phyloP scores from a whole-genome alignment of 1,140 invertebrate genomes.

The Trichoplusia ni region DNA sequence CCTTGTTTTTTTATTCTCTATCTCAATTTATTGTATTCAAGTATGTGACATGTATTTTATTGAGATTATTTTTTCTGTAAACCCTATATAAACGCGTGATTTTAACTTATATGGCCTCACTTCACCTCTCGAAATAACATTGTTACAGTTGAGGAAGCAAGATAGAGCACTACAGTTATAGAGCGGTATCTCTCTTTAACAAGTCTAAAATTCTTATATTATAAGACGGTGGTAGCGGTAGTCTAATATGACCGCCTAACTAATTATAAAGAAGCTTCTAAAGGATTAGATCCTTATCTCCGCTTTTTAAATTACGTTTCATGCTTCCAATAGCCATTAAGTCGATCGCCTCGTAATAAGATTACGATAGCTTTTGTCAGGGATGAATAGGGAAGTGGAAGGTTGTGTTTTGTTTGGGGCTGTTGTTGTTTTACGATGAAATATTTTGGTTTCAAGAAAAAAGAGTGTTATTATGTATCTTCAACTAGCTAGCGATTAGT shows the following conservation, averaged over 20 bases:
- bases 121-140: too few relatives aligned
- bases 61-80: too few relatives aligned
- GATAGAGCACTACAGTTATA: background rate
- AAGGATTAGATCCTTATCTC: conserved; percentile 15
- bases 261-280: conserved; percentile 21
- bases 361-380: conserved; percentile 48
- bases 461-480: too few relatives aligned
- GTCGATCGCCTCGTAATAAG: conserved; percentile 31
- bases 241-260: background rate
- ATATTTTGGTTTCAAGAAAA: background rate
- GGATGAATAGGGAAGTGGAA: conserved; percentile 53
- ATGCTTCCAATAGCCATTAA: conserved; percentile 24
- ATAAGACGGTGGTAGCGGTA: too few relatives aligned
- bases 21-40: too few relatives aligned
- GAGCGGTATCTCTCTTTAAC: too few relatives aligned
- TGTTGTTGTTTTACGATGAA: background rate
- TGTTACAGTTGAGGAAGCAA: too few relatives aligned
- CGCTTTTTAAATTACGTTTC: conserved; percentile 7
- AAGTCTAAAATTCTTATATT: background rate
- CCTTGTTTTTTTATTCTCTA: too few relatives aligned
- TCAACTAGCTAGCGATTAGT: too few relatives aligned
- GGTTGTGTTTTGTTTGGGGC: conserved; percentile 21
- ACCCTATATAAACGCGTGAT: too few relatives aligned
- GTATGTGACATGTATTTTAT: too few relatives aligned
- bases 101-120: too few relatives aligned